These are phyloP conservation scores for Entelurus aequoreus DNA, from an alignment of 2,113 vertebrate species.

Conservation along the genomic window DNA sequence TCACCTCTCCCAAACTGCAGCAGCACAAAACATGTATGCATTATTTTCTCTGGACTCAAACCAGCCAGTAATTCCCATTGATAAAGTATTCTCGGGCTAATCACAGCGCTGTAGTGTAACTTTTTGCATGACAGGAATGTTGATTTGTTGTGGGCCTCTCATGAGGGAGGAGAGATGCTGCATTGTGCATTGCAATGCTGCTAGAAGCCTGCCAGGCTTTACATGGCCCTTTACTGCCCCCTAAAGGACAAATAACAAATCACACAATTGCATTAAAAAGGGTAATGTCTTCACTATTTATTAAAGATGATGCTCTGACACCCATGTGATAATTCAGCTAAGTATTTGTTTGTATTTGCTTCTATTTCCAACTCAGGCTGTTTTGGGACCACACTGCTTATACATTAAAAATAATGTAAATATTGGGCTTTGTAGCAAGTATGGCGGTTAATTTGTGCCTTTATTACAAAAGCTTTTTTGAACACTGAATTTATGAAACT, in stretches of 20 bases:
- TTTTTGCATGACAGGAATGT: constrained; percentile 20
- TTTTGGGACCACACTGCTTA: no score
- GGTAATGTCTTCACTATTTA: no score
- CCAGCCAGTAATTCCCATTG: constrained; percentile 10
- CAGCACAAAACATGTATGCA: constrained; percentile 1
- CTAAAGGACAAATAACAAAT: constrained; percentile 35
- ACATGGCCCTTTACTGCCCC: constrained; percentile 52
- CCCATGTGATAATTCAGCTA: constrained; percentile 13
- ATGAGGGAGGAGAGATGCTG: constrained; percentile 21
- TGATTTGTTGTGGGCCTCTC: constrained; percentile 12
- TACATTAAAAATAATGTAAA: no score
- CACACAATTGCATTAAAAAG: no score
- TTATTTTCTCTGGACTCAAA: constrained; percentile 12
- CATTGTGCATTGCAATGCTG: constrained; percentile 26
- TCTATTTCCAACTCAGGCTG: no score
- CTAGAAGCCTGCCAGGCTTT: constrained; percentile 3
- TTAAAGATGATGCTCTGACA: constrained; percentile 14
- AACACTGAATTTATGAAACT: no score
- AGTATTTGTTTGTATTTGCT: no score
- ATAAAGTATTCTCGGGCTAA: constrained; percentile 27
- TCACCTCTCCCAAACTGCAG: constrained; percentile 5
- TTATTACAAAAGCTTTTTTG: no score
- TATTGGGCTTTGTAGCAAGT: no score
- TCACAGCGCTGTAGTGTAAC: constrained; percentile 16
- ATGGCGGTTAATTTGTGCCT: no score